Evolutionary conservation across 2,797 vertebrate species (phyloP).

Genomic region (Urocyon cinereoargenteus): DNA sequence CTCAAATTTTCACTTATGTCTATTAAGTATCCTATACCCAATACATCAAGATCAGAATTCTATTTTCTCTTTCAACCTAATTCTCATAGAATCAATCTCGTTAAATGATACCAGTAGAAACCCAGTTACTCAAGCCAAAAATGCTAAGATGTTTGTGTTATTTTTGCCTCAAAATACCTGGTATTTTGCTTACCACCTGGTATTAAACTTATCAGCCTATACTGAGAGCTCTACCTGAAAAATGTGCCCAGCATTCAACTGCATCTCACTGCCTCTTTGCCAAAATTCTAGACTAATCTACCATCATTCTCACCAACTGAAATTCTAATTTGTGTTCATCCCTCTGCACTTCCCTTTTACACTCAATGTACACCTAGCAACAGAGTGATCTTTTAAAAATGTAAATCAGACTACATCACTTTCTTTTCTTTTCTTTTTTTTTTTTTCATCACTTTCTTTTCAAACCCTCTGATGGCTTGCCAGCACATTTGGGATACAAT

Average conservation of each 20-base stretch:
- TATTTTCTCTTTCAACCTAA: neutral
- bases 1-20: neutral
- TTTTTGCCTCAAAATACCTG: neutral
- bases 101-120: neutral
- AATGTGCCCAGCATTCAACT: neutral
- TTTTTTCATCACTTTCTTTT: neutral
- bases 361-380: neutral
- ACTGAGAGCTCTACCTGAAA: neutral
- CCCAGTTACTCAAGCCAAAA: neutral
- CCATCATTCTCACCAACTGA: neutral
- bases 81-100: neutral
- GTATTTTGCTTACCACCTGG: neutral
- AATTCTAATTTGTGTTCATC: neutral
- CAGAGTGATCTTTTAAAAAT: neutral
- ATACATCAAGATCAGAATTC: neutral
- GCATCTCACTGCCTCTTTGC: neutral
- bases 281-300: neutral
- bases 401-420: neutral
- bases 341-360: neutral
- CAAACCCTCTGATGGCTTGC: neutral
- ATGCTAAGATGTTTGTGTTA: neutral
- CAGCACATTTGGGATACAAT: neutral
- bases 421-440: no score
- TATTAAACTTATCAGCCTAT: neutral
- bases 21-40: neutral